Percentiles rank a stretch among this genome's conserved stretches.
phyloP scores from a whole-genome alignment of 2,113 vertebrate genomes.

The Callithrix jacchus region DNA sequence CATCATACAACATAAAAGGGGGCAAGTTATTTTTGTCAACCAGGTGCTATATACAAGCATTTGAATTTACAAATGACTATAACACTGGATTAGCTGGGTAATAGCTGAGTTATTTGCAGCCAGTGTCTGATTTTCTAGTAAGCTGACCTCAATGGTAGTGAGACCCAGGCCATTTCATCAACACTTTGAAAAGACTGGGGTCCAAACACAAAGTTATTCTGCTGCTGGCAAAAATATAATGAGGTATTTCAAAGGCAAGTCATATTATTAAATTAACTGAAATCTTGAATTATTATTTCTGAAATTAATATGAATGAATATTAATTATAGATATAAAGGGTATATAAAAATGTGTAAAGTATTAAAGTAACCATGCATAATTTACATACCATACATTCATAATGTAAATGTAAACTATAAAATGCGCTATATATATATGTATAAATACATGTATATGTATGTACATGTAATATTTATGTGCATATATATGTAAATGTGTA shows the following conservation, averaged over 20 bases:
- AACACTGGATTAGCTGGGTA: not conserved
- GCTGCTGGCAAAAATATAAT: not conserved
- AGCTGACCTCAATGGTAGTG: not conserved
- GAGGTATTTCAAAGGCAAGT: not conserved
- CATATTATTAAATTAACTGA: not conserved
- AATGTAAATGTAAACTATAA: not conserved
- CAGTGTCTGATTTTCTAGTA: not conserved
- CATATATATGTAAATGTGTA: not conserved
- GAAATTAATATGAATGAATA: constrained; percentile 17
- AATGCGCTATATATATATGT: not conserved
- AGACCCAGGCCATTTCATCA: not conserved
- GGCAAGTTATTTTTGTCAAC: not conserved
- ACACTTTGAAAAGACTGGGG: not conserved
- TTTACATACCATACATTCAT: not conserved
- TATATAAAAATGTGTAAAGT: not conserved
- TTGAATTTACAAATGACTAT: not conserved
- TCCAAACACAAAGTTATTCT: not conserved
- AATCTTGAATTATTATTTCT: not conserved
- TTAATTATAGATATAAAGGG: not conserved
- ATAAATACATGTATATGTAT: not conserved
- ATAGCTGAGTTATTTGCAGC: not conserved
- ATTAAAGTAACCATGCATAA: not conserved
- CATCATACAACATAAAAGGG: not conserved
- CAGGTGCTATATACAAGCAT: not conserved
- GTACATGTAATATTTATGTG: not conserved